Evolutionary conservation across 1,140 invertebrate genomes (phyloP), one percentile per base, ranked within the genome.

Genomic region (Aphidius ervi): DNA sequence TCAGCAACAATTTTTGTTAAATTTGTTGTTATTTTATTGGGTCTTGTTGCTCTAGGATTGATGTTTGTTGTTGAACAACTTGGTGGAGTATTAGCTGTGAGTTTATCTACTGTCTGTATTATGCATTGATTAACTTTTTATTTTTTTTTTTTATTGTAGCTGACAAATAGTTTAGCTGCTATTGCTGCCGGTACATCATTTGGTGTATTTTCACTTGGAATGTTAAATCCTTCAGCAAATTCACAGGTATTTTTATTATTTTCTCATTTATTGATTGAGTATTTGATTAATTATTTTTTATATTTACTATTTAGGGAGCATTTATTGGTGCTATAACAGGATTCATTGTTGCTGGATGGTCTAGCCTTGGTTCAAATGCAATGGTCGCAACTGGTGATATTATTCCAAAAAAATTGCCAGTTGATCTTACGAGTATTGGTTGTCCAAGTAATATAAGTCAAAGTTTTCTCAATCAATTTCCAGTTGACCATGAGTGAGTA

Each of bases 141-240:
- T 16, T 59, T 65, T 67, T 53, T 46, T 66, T 37, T 63, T 20
- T 46, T 20, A 5, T 46, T 58, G 6, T 65, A 91, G 88, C 85
- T 91, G 48, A 90, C 91, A 1, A 86, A 89, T 46, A 88, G 89
- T 58, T 77, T 93, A 49, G 89, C 90, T 56, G 89, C 91, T 4
- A 90, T 94, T 63, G 87, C 92, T 9, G 88, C 90, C 20, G 92
- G 91, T 6, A 89, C 91, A 16, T 87, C 92, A 1, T 88, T 94
- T 62, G 93, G 92, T 4, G 82, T 94, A 10, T 96, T 95, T 73
- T 88, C 88, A 0, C 76, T 95, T 9, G 93, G 93, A 62, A 92
- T 95, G 85, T 81, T 90, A 47, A 84, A 91, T 67, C 92, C 91
- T 20, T 93, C 89, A 86, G 85, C 89, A 31, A 93, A 92, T 70